Base-by-base conservation (phyloP, 2,888 invertebrate species). In the Oscheius sp. region DNA sequence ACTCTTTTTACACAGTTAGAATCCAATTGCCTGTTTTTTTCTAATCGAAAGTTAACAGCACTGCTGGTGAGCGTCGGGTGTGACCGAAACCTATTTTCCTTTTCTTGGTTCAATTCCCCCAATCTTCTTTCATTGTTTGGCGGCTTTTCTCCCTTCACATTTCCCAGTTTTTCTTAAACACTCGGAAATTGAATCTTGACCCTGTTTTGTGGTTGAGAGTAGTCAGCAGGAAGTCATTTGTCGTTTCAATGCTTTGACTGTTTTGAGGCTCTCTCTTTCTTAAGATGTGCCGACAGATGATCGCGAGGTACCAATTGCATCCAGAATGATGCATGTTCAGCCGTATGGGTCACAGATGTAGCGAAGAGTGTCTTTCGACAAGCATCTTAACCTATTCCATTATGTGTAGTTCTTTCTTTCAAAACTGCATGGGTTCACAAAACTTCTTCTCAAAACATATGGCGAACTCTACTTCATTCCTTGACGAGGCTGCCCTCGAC, bases 301-400 rank as follows among this genome's bases (percentile, higher is more conserved):
- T 55, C 55, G 37, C 33, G 37, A 34, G 55, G 55, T 55, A 33
- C 34, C 55, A 55, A 55, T 55, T 55, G 55, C 55, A 20, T 55
- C 25, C 37, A 55, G 34, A 34, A 55, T 55, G 55, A 52, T 52
- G 52, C 52, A 55, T 55, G 55, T 37, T 17, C 20, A 17, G 55
- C 20, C 55, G 34, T 34, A 55, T 55, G 55, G 55, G 37, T 55
- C 55, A 55, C 55, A 55, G 55, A 55, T 55, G 55, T 55, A 55
- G 34, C 37, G 33, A 55, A 55, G 20, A 20, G 55, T 17, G 34
- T 55, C 5, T 34, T 55, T 17, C 55, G 25, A 52, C 27, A 42
- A 23, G 34, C n/a, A 17, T 55, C 34, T 20, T 55, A 55, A 55
- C 34, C 34, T 34, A 55, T 37, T 55, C 55, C 31, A 55, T 34